These are phyloP conservation scores for Mechanitis messenoides DNA, from an alignment of 2,888 invertebrate genomes.

Conservation along the genomic window DNA sequence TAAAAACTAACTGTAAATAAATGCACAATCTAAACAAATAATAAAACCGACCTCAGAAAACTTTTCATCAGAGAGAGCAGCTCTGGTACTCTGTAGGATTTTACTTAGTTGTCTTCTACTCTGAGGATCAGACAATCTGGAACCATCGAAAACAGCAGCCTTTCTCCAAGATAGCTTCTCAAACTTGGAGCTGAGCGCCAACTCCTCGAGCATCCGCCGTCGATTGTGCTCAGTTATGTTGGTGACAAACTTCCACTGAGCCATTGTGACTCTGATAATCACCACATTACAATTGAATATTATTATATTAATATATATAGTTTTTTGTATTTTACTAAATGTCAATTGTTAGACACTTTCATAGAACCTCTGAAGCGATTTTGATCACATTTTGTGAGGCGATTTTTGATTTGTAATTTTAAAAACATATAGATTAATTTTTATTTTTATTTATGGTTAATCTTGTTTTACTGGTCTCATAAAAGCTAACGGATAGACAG, in stretches of 20 bases:
- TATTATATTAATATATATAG: too few relatives aligned
- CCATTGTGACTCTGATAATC: constrained; percentile 76
- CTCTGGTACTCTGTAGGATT: constrained; percentile 82
- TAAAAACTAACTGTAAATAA: too few relatives aligned
- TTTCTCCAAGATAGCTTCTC: constrained; percentile 85
- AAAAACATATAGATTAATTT: too few relatives aligned
- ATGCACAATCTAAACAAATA: background rate
- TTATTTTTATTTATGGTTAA: too few relatives aligned
- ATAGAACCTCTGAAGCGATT: too few relatives aligned
- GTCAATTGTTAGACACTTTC: too few relatives aligned
- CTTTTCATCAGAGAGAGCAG: constrained; percentile 84
- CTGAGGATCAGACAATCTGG: constrained; percentile 80
- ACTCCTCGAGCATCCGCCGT: constrained; percentile 82
- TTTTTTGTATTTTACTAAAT: too few relatives aligned
- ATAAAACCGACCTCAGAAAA: constrained; percentile 78
- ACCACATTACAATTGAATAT: background rate
- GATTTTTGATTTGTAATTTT: too few relatives aligned
- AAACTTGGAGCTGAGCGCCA: constrained; percentile 83
- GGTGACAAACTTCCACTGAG: constrained; percentile 86
- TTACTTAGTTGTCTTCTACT: constrained; percentile 82
- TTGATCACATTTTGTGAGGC: too few relatives aligned
- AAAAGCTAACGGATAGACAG: too few relatives aligned
- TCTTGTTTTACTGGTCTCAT: too few relatives aligned
- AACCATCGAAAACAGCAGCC: constrained; percentile 82
- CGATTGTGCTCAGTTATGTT: constrained; percentile 85